Base-by-base conservation (phyloP, 2,797 vertebrate species). In the Nannoperca obscura region DNA sequence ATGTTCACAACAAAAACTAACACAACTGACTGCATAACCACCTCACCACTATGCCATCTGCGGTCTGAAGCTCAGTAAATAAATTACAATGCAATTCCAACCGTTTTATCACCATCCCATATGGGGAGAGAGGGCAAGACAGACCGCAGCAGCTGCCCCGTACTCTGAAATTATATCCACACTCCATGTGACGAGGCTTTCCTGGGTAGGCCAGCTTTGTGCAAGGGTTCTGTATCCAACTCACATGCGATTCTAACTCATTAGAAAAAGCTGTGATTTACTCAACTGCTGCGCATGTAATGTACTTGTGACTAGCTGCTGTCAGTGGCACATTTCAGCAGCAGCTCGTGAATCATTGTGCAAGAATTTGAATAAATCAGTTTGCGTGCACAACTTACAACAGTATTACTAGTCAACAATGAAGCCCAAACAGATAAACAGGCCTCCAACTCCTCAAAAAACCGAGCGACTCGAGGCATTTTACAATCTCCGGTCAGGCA, bases 151-250 rank as follows among this genome's bases (percentile, higher is more conserved):
- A 87, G 88, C 83, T 90, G 87, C 38, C 59, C 46, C 24, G 24
- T 22, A 42, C 14, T 72, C 49, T 82, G 76, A 88, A 88, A 90
- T 9, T 32, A 7, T 57, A 81, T 64, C 80, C 73, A 49, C 42
- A 10, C 38, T 3, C 27, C 57, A 79, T 70, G 78, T 74, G 65
- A 53, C 63, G 42, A 58, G 53, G 17, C 38, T 59, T 82, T 73
- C 14, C n/a, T 44, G 22, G 2, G 17, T 44, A 57, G 44, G 11
- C 6, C 9, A 7, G 32, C 19, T 67, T 68, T 72, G 12, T 15
- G 15, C 5, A 0, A 54, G 17, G 9, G 44, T 30, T 60, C 53
- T 57, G 17, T 53, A 2, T 50, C 53, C 42, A 80, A 63, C 24
- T 46, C 0, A 0, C 27, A 70, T 71, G 54, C 0, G 1, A 55